Base-by-base conservation (phyloP, 2,888 invertebrate species). In the Dynastes maya region DNA sequence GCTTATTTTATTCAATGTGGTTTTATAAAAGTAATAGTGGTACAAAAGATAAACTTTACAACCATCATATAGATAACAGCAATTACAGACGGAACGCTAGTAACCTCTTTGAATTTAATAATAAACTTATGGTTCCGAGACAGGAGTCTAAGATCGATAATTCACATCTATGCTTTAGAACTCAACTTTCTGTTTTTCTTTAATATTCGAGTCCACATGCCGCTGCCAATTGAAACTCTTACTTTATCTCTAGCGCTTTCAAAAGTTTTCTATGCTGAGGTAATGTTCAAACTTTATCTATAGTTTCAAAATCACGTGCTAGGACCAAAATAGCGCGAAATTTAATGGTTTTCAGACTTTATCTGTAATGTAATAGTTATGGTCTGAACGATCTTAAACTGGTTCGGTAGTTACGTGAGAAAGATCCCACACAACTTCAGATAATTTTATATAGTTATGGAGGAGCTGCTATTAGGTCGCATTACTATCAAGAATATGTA, bases 301-400 rank as follows among this genome's bases (percentile, higher is more conserved):
- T 1, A 61, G 61, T 61, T 61, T 29, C 9, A 61, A 22, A 61
- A 61, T 61, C 61, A 61, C 61, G 61, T 11, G 2, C 61, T 61
- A 6, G 11, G 13, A 55, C 22, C 55, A 55, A 55, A 55, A 55
- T 55, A 16, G 55, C 13, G 55, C n/a, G 55, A 55, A 55, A 55
- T 55, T 55, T 55, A 55, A 55, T 55, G n/a, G 55, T 22, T 55
- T 55, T 22, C 55, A n/a, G 55, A 55, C 55, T 55, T 55, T 16
- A 55, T 55, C 55, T n/a, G 2, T 22, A 55, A 22, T 1, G 22
- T 6, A 61, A 22, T 22, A 22, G 61, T 29, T 61, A 29, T 29
- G 22, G 3, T 6, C 29, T 27, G 9, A 61, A 29, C 61, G 27
- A 61, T 61, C 27, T 5, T 29, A 61, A 61, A 29, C 8, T 9